Evolutionary conservation across 2,113 vertebrate species (phyloP).

Genomic region (Corvus hawaiiensis): DNA sequence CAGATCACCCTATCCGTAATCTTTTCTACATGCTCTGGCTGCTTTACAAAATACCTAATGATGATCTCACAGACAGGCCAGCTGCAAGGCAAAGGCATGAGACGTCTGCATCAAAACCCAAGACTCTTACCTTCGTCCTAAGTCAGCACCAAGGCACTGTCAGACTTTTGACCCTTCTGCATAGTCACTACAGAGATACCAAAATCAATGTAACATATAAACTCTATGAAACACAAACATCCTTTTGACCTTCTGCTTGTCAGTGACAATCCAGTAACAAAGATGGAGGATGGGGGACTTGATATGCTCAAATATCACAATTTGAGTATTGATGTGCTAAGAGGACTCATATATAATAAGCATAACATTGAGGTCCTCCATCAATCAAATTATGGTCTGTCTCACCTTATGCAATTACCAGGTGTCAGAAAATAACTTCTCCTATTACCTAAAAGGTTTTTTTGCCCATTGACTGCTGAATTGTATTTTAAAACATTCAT

Average conservation of each 20-base stretch:
- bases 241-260: neutral
- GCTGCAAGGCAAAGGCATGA: neutral
- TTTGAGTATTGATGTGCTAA: neutral
- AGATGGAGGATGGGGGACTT: neutral
- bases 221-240: neutral
- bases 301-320: neutral
- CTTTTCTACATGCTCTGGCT: neutral
- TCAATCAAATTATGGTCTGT: neutral
- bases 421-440: neutral
- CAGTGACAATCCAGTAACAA: neutral
- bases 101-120: neutral
- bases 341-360: neutral
- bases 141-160: neutral
- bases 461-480: neutral
- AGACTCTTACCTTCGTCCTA: neutral
- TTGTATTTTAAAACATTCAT: neutral
- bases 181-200: neutral
- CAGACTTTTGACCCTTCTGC: neutral
- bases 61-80: neutral
- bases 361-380: neutral
- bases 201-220: neutral
- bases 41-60: neutral
- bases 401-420: neutral
- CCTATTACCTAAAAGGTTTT: neutral
- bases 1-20: fast-evolving